Evolutionary conservation across 1,140 invertebrate genomes (phyloP).

Genomic region (Plectrocnemia conspersa): DNA sequence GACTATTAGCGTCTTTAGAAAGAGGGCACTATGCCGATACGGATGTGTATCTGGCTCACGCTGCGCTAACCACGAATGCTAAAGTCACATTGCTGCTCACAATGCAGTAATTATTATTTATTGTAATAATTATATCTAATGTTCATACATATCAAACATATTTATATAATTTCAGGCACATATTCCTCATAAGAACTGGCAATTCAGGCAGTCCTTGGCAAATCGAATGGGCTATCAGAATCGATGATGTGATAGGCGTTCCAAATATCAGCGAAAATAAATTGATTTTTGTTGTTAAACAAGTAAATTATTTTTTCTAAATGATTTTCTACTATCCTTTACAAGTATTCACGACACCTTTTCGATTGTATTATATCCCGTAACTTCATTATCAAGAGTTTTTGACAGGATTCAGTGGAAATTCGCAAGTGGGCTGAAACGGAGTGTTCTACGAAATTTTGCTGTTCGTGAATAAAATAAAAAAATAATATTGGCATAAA

Average conservation of each 20-base stretch:
- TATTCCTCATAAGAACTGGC: constrained; percentile 69
- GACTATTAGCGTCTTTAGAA: constrained; percentile 54
- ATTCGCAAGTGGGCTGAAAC: too few relatives aligned
- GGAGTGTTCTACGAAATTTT: too few relatives aligned
- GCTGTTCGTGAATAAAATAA: background rate
- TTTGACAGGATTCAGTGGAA: too few relatives aligned
- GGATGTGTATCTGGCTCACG: constrained; percentile 70
- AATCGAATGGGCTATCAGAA: constrained; percentile 68
- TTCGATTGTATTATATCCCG: too few relatives aligned
- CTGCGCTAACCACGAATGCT: constrained; percentile 52
- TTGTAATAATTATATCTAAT: constrained; percentile 40
- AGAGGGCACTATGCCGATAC: constrained; percentile 63
- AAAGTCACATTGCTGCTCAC: constrained; percentile 55
- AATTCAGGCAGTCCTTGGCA: constrained; percentile 69
- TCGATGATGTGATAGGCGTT: constrained; percentile 69
- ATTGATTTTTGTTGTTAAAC: constrained; percentile 67
- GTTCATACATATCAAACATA: constrained; percentile 36
- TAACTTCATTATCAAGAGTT: too few relatives aligned
- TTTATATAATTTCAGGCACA: constrained; percentile 55
- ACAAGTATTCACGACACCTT: too few relatives aligned
- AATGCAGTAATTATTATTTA: constrained; percentile 53
- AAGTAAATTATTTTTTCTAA: constrained; percentile 51
- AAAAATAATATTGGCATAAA: background rate
- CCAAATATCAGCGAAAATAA: constrained; percentile 60
- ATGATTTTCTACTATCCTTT: constrained; percentile 7